phyloP scores from a whole-genome alignment of 2,888 invertebrate genomes.

The Dynastes tityus region DNA sequence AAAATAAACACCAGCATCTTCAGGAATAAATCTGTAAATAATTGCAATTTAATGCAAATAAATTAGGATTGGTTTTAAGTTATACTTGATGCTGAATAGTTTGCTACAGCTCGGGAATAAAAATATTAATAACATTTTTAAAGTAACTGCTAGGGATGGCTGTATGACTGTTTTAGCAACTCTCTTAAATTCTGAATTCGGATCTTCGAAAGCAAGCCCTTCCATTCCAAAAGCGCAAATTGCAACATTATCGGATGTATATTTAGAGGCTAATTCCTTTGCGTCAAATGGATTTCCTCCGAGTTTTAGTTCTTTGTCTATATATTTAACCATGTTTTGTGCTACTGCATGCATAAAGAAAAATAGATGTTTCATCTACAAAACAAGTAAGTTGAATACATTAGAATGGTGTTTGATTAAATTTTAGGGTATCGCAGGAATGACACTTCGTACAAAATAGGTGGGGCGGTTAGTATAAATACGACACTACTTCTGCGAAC shows the following conservation, averaged over 20 bases:
- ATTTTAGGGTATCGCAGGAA: too few species aligned
- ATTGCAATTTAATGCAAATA: neutral
- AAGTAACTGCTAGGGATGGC: constrained; percentile 56
- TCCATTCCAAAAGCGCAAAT: constrained; percentile 68
- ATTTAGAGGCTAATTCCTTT: constrained; percentile 66
- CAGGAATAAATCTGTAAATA: constrained; percentile 55
- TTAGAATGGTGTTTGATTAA: too few species aligned
- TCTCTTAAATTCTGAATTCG: constrained; percentile 60
- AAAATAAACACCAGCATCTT: constrained; percentile 63
- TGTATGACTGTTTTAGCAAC: constrained; percentile 62
- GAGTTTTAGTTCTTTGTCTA: constrained; percentile 61
- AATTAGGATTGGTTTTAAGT: neutral
- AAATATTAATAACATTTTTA: constrained; percentile 55
- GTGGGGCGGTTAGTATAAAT: too few species aligned
- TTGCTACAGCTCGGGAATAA: constrained; percentile 26
- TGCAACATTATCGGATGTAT: constrained; percentile 67
- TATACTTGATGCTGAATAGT: constrained; percentile 50
- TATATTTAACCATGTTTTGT: constrained; percentile 66
- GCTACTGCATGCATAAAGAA: constrained; percentile 70
- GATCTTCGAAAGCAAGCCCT: constrained; percentile 64
- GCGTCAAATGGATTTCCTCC: constrained; percentile 61
- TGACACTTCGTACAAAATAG: too few species aligned
- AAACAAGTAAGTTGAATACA: constrained; percentile 32
- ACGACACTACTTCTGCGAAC: too few species aligned
- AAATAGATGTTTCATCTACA: constrained; percentile 70